These are phyloP conservation scores for Nesometra sesokonis DNA, from an alignment of 35 echinoderm and acorn worm genomes.

Conservation along the genomic window DNA sequence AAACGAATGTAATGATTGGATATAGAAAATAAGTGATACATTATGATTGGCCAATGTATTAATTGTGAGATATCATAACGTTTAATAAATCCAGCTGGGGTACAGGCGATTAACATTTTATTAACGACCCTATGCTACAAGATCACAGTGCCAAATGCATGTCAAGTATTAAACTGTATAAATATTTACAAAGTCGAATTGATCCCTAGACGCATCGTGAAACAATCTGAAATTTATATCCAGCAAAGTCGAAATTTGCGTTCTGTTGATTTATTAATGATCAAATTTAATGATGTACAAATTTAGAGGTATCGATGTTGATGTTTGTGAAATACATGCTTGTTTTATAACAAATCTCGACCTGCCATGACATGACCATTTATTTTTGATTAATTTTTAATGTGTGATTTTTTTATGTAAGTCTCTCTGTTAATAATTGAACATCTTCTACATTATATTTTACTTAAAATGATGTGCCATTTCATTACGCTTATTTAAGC, in stretches of 20 bases:
- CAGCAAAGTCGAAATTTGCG: neutral
- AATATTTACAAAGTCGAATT: neutral
- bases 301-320: no score
- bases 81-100: neutral
- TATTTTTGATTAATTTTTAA: no score
- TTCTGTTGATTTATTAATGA: neutral
- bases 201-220: neutral
- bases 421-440: no score
- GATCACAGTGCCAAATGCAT: neutral
- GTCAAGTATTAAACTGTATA: neutral
- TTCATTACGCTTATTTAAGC: no score
- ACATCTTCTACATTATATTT: no score
- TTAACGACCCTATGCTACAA: neutral
- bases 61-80: neutral
- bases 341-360: no score
- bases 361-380: no score
- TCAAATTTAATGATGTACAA: neutral
- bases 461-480: no score
- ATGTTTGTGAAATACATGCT: no score
- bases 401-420: no score
- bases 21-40: neutral
- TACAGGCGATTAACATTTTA: neutral
- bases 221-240: neutral
- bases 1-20: neutral
- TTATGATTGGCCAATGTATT: neutral